Conservation (phyloP, 30 jellyfish, hydroid and myxozoan genomes). For the Cassiopea andromeda region DNA sequence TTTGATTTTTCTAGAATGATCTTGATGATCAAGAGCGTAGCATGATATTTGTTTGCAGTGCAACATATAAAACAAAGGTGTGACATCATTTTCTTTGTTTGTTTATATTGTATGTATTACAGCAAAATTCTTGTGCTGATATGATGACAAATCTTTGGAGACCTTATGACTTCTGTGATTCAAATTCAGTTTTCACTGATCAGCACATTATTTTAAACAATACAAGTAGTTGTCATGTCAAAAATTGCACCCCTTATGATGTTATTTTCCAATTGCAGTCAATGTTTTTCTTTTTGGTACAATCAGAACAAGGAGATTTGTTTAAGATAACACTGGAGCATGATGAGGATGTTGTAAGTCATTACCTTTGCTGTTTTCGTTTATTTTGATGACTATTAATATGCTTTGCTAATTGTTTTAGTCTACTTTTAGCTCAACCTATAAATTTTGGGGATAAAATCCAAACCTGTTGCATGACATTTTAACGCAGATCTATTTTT, state of each 20-base stretch:
- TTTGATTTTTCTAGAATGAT: slow-evolving; percentile 76
- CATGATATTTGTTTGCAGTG: slow-evolving; percentile 95
- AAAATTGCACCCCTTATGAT: neutral
- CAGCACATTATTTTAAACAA: neutral
- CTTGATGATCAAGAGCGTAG: slow-evolving; percentile 95
- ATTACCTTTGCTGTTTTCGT: neutral
- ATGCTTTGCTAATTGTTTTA: too few species aligned
- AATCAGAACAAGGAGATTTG: slow-evolving; percentile 97
- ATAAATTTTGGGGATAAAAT: too few species aligned
- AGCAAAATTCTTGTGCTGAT: neutral
- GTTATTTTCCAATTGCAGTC: slow-evolving; percentile 33
- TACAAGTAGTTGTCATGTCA: neutral
- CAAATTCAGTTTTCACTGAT: slow-evolving; percentile 25
- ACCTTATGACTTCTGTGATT: slow-evolving; percentile 63
- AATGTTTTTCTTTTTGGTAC: slow-evolving; percentile 93
- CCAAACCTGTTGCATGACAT: too few species aligned
- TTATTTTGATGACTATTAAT: neutral
- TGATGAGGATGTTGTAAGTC: slow-evolving; percentile 87
- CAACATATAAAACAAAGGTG: slow-evolving; percentile 95
- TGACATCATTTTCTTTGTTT: neutral
- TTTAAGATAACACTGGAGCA: slow-evolving; percentile 91
- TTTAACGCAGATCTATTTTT: too few species aligned
- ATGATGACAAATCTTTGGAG: slow-evolving; percentile 59
- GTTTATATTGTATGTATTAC: too few species aligned
- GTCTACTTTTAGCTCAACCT: too few species aligned